Base-by-base conservation (phyloP, 2,113 vertebrate genomes). In the Lichenostomus cassidix region DNA sequence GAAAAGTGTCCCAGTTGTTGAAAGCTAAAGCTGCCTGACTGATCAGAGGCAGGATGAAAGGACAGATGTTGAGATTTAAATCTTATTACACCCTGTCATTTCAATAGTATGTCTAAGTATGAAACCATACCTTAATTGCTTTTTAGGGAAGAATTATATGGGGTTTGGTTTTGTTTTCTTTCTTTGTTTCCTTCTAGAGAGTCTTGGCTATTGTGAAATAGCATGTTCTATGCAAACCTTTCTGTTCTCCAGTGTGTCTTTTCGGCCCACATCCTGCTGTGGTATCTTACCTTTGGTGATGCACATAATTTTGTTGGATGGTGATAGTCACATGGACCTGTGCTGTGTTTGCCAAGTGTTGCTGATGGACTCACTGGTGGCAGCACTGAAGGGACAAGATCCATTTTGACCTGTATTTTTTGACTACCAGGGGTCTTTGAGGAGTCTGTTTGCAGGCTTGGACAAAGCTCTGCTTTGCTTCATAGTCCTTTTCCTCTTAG, bases 261-360 rank as follows among this genome's bases (percentile, higher is more conserved):
- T 79, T n/a, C 73, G 62, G 12, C 9, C 20, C 0, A 2, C 3
- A 4, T 75, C 65, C 49, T 60, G 24, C 27, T 24, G 3, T 28
- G 27, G 6, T 49, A 9, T 74, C 23, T 47, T 64, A 29, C 29
- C 10, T 56, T 60, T 88, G 53, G 44, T 69, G 65, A 19, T 63
- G 59, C 75, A n/a, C 0, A 2, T 46, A 79, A 68, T 35, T 44
- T 52, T 69, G 49, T 23, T 27, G 21, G 39, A 56, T 7, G 4
- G 28, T 6, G 1, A 24, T 24, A 69, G 18, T 41, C 20, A 13
- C 0, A 1, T 27, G 4, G 5, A 49, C 44, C 16, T 1, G 5
- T 18, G 2, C 60, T 49, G 56, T 12, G 1, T 58, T 39, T 47
- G 20, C 44, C 0, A 11, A 8, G 12, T 41, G 8, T 52, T 55